Base-by-base conservation (phyloP, 2,888 invertebrate species). In the Acrobasis repandana region DNA sequence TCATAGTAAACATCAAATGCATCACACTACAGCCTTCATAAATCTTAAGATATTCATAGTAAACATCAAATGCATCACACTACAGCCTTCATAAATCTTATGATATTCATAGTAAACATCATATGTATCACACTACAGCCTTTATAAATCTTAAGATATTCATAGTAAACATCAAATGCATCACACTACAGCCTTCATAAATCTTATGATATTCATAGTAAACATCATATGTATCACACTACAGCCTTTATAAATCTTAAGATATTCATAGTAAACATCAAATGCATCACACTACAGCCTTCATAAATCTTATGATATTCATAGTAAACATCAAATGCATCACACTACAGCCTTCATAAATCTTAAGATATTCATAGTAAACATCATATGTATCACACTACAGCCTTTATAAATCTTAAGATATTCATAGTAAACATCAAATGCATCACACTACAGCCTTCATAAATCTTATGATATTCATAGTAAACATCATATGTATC, bases 1-100 rank as follows among this genome's bases (percentile, higher is more conserved):
- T n/a, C n/a, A n/a, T n/a, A 33, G 54, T 38, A 14, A 38, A 20
- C 18, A n/a, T 38, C 38, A 38, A 54, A 43, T 54, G 18, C 43
- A 38, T 16, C 20, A 34, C 20, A 34, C 6, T n/a, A 18, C 54
- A 38, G 38, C 38, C n/a, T 28, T 28, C 28, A 28, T 28, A 28
- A 28, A 28, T n/a, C n/a, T n/a, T n/a, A n/a, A n/a, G n/a, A n/a
- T n/a, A n/a, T n/a, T n/a, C n/a, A n/a, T n/a, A 33, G 54, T 38
- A 14, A 38, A 20, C 18, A n/a, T 38, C 38, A 38, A 54, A 43
- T 54, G 18, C 43, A 38, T 16, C 20, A 34, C 20, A 34, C 6
- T n/a, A 18, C 54, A 38, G 38, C 38, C n/a, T 28, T 28, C 28
- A 28, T 28, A 28, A 28, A 28, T n/a, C n/a, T n/a, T n/a, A n/a